Evolutionary conservation across 2,888 invertebrate species (phyloP).

Genomic region (Thymelicus acteon): DNA sequence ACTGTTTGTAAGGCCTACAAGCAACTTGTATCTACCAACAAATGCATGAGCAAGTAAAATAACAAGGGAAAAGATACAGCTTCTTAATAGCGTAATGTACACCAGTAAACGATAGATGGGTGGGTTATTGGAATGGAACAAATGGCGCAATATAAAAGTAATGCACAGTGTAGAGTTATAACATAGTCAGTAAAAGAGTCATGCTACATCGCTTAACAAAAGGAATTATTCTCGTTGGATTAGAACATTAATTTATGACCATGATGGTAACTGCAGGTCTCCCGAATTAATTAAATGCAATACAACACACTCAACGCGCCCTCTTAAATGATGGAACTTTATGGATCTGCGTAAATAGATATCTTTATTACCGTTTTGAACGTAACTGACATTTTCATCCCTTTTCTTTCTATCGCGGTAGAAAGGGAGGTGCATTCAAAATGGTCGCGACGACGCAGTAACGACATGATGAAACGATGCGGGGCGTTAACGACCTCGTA

Average conservation of each 20-base stretch:
- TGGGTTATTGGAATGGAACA: too few species aligned
- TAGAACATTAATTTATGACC: not conserved
- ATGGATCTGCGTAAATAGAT: constrained; percentile 60
- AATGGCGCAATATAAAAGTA: too few species aligned
- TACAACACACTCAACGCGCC: constrained; percentile 23
- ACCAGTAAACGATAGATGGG: too few species aligned
- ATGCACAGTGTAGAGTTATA: too few species aligned
- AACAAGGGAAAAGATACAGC: too few species aligned
- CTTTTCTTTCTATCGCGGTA: constrained; percentile 46
- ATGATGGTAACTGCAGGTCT: constrained; percentile 16
- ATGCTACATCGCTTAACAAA: constrained; percentile 5
- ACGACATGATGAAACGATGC: constrained; percentile 49
- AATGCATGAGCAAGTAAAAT: too few species aligned
- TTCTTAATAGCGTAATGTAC: too few species aligned
- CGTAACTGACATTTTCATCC: constrained; percentile 45
- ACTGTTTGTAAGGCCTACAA: too few species aligned
- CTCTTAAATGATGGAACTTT: constrained; percentile 54
- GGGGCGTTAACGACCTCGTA: constrained; percentile 52
- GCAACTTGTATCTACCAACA: too few species aligned
- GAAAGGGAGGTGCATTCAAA: constrained; percentile 55
- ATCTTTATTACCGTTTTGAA: constrained; percentile 57
- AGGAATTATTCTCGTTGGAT: not conserved
- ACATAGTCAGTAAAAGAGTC: not conserved
- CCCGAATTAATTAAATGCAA: constrained; percentile 22
- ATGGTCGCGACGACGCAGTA: constrained; percentile 51